Percentiles rank a stretch among this genome's conserved stretches.
phyloP scores from a whole-genome alignment of 2,113 vertebrate species.

The Rattus rattus region DNA sequence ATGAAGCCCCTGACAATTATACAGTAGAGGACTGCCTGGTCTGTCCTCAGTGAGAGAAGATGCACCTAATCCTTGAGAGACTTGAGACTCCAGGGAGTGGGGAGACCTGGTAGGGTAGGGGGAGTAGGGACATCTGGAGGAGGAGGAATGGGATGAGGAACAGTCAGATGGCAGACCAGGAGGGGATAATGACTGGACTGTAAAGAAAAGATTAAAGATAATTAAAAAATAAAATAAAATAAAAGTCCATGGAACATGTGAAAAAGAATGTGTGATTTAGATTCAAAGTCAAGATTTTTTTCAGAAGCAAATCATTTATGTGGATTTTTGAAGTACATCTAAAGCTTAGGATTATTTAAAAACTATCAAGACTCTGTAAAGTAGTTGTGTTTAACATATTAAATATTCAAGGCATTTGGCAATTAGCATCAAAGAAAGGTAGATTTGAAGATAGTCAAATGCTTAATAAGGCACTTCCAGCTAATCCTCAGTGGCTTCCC shows the following conservation, averaged over 20 bases:
- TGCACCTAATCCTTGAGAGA: too few species aligned
- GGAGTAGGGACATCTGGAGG: too few species aligned
- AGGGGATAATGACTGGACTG: too few species aligned
- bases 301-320: slow-evolving; percentile 1
- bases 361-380: slow-evolving; percentile 45
- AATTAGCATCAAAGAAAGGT: slow-evolving; percentile 30
- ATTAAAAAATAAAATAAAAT: not conserved
- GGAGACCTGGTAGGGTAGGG: too few species aligned
- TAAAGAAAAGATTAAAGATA: too few species aligned
- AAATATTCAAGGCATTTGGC: slow-evolving; percentile 25
- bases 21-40: too few species aligned
- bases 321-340: slow-evolving; percentile 2
- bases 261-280: slow-evolving; percentile 35
- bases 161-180: too few species aligned
- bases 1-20: too few species aligned
- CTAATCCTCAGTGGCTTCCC: not conserved
- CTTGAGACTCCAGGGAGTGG: too few species aligned
- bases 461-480: not conserved
- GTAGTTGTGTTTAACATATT: slow-evolving; percentile 39
- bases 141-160: too few species aligned
- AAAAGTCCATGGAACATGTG: slow-evolving; percentile 32
- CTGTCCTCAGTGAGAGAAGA: too few species aligned
- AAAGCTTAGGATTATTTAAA: slow-evolving; percentile 51
- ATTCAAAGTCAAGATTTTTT: slow-evolving; percentile 50
- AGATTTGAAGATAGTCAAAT: slow-evolving; percentile 14